Evolutionary conservation across 2,113 vertebrate species (phyloP).

Genomic region (Leptobrachium leishanense): DNA sequence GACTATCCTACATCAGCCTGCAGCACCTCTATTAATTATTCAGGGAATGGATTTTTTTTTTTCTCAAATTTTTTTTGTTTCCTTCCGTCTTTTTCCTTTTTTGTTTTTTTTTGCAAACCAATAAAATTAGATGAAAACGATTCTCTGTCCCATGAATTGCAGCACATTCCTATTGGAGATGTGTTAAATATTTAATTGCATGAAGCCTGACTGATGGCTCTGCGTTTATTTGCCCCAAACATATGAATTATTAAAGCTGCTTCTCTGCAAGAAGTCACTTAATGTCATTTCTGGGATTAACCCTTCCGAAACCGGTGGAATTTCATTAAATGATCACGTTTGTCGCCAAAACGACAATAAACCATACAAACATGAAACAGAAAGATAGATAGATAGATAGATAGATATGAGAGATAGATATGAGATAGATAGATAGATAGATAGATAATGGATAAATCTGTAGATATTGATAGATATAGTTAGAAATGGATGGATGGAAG

Average conservation of each 20-base stretch:
- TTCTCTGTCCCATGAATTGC: not conserved
- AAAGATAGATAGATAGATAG: not conserved
- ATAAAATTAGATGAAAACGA: too few relatives aligned
- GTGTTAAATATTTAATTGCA: constrained; percentile 4
- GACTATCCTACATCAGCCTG: too few relatives aligned
- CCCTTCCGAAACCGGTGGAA: not conserved
- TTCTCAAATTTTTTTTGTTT: too few relatives aligned
- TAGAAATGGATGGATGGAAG: not conserved
- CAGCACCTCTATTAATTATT: too few relatives aligned
- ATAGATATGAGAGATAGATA: not conserved
- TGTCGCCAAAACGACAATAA: too few relatives aligned
- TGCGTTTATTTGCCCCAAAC: constrained; percentile 11
- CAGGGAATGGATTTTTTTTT: too few relatives aligned
- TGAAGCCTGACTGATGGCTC: constrained; percentile 30
- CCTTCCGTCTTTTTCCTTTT: too few relatives aligned
- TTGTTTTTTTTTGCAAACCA: too few relatives aligned
- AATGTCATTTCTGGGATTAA: constrained; percentile 11
- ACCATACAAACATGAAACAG: not conserved
- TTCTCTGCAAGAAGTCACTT: constrained; percentile 21
- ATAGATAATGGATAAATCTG: not conserved
- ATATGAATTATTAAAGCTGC: constrained; percentile 24
- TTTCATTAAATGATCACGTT: too few relatives aligned
- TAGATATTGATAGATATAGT: not conserved
- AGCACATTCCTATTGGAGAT: not conserved
- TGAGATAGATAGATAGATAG: not conserved